Evolutionary conservation across 2,888 invertebrate species (phyloP), one percentile per base, ranked within the genome.

Genomic region (Scaptodrosophila latifasciaeformis): DNA sequence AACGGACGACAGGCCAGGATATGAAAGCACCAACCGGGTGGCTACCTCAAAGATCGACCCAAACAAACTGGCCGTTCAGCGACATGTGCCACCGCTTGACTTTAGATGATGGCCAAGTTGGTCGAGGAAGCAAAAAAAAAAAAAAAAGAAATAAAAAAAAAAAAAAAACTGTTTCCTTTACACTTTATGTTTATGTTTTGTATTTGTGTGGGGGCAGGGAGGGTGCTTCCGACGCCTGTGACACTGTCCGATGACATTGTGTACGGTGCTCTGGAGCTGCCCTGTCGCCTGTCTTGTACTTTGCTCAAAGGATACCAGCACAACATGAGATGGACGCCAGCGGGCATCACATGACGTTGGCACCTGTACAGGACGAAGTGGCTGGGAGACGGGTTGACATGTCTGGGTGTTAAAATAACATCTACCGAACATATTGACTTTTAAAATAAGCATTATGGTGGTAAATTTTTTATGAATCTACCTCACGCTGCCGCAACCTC

Each of bases 381-480:
- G n/a, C n/a, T n/a, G n/a, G n/a, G n/a, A n/a, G n/a, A n/a, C n/a
- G n/a, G n/a, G n/a, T n/a, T n/a, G n/a, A n/a, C 72, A 76, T 70
- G 4, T 7, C 69, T 65, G 72, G 79, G 75, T 75, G 75, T 80
- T 80, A 75, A 80, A 75, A 78, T 81, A 75, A 75, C 81, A 66
- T 76, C 79, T 72, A 71, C 64, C 57, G 65, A 74, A 77, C 75
- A 75, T 75, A 75, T 75, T 75, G 75, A 81, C 75, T 75, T 75
- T 78, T 75, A 81, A 81, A 75, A 80, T 75, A 80, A 74, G 72
- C 79, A 74, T 79, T 76, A 74, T 79, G 80, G 70, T 70, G 64
- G 72, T 72, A 79, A 55, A 79, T 74, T 79, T 78, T 3, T 72
- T 72, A 76, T 72, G 72, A 79, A 72, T 72, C 69, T 77, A 61